Evolutionary conservation across 2,888 invertebrate species (phyloP).

Genomic region (Trachelus troglodyta): DNA sequence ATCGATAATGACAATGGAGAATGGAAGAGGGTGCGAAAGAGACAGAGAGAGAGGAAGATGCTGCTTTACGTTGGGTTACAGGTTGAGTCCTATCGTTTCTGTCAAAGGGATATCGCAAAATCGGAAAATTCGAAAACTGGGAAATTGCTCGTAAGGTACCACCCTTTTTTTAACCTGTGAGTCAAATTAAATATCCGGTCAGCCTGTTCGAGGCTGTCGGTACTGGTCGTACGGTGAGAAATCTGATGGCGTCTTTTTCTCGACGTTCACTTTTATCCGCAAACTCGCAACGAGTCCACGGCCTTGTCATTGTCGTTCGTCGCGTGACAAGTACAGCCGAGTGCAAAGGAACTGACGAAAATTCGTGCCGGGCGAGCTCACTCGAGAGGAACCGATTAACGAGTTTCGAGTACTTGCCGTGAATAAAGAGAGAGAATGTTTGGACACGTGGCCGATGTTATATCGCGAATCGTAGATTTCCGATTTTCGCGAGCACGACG

Average conservation of each 20-base stretch:
- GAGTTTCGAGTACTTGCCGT: not conserved
- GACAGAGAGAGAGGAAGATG: not conserved
- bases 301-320: not conserved
- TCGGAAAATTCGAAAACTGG: not conserved
- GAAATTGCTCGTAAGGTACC: not conserved
- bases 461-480: not conserved
- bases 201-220: not conserved
- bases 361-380: not conserved
- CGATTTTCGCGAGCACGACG: not conserved
- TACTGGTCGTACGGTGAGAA: not conserved
- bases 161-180: not conserved
- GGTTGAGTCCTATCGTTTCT: not conserved
- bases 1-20: not conserved
- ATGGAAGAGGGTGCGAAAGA: not conserved
- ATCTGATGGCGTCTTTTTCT: not conserved
- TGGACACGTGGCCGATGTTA: not conserved
- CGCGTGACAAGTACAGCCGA: not conserved
- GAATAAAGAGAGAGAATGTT: not conserved
- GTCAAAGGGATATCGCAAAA: not conserved
- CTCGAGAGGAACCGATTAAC: not conserved
- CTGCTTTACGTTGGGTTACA: not conserved
- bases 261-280: not conserved
- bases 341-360: not conserved
- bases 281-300: not conserved
- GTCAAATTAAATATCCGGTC: not conserved